These are phyloP conservation scores for Drosophila kuntzei DNA, from an alignment of 2,888 invertebrate genomes.

Conservation along the genomic window DNA sequence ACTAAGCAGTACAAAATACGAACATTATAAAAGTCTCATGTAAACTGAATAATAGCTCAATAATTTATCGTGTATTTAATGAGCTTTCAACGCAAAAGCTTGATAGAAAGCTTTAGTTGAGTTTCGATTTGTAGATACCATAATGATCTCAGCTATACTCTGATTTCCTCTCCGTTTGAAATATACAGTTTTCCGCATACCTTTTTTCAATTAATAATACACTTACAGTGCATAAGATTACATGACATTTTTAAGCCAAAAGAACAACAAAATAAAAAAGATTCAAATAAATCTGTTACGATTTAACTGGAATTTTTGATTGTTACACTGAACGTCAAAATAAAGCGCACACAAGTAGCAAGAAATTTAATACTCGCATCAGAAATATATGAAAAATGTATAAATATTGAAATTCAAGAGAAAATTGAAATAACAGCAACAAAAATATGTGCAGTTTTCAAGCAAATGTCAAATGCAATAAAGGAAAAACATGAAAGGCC, in stretches of 20 bases:
- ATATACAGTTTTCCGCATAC: no score
- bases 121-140: neutral
- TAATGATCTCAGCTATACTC: neutral
- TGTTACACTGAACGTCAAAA: neutral
- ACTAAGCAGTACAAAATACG: no score
- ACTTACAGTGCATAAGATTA: neutral
- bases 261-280: constrained; percentile 29
- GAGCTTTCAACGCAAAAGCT: neutral
- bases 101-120: neutral
- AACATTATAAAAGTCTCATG: no score
- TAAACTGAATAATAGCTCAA: constrained; percentile 3
- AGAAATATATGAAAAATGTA: constrained; percentile 12
- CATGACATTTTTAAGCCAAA: neutral
- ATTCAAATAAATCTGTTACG: constrained; percentile 27
- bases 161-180: neutral
- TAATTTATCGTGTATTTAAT: constrained; percentile 1
- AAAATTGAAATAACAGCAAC: constrained; percentile 8
- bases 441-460: constrained; percentile 9
- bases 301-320: constrained; percentile 13
- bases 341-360: constrained; percentile 3
- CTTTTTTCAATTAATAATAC: neutral
- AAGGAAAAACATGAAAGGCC: neutral
- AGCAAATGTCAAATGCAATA: constrained; percentile 19
- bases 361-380: constrained; percentile 16
- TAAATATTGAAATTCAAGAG: constrained; percentile 16